A percentile compares a stretch with the other conserved stretches of the same genome.
These are phyloP conservation scores for Coenonympha arcania DNA, from an alignment of 2,888 invertebrate species.

Conservation along the genomic window DNA sequence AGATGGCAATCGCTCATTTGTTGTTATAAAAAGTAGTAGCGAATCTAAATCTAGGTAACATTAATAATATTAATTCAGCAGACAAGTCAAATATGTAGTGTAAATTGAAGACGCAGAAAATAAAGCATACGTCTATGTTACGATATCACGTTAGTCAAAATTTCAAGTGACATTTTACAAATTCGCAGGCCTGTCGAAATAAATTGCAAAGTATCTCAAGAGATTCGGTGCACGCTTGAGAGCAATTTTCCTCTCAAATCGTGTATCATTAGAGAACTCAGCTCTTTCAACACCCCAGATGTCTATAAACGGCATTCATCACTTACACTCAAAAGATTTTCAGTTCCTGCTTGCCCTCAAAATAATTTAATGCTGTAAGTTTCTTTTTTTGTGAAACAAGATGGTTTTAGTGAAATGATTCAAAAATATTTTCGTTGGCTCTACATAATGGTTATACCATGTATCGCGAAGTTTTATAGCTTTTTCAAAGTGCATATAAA, in stretches of 20 bases:
- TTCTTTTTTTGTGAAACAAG: neutral
- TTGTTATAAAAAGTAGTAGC: neutral
- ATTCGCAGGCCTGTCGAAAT: neutral
- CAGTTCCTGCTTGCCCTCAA: neutral
- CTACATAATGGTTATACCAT: neutral
- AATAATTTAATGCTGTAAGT: neutral
- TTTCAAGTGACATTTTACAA: neutral
- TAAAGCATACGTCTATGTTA: too few relatives aligned
- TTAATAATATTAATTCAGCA: neutral
- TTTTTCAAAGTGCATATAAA: conserved; percentile 6
- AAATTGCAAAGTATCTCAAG: neutral
- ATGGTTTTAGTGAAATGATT: too few relatives aligned
- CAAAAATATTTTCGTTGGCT: neutral
- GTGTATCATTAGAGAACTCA: neutral
- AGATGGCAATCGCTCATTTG: neutral
- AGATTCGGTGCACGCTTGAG: neutral
- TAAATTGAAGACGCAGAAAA: too few relatives aligned
- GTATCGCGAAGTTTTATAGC: conserved; percentile 9
- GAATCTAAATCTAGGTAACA: neutral
- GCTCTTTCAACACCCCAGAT: neutral
- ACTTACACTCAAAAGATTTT: neutral
- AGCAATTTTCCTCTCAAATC: neutral
- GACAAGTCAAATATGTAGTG: neutral
- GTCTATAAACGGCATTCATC: neutral
- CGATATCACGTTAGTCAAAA: neutral